phyloP scores from a whole-genome alignment of 2,113 vertebrate genomes.

The Rhynchomys soricoides region DNA sequence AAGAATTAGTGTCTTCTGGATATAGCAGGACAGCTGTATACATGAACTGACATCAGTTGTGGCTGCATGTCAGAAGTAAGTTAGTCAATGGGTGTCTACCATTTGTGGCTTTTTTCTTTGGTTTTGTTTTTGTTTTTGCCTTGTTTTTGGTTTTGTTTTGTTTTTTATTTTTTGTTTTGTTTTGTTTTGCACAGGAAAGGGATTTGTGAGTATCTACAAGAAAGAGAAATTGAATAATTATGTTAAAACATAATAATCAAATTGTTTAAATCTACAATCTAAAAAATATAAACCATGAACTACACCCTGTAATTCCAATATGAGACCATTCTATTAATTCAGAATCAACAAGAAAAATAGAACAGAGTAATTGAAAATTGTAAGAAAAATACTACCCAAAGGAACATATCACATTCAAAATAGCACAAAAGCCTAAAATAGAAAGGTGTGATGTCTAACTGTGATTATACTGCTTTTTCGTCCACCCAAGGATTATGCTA shows the following conservation, averaged over 20 bases:
- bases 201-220: not conserved
- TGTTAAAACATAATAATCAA: not conserved
- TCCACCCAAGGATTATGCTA: not conserved
- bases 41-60: not conserved
- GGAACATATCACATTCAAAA: not conserved
- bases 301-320: not conserved
- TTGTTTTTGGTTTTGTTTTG: no score
- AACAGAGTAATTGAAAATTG: not conserved
- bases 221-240: not conserved
- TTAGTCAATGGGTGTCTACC: not conserved
- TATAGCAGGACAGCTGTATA: not conserved
- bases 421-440: not conserved
- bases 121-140: no score
- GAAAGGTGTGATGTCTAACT: not conserved
- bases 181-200: not conserved
- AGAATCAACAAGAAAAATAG: not conserved
- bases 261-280: not conserved
- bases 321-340: not conserved
- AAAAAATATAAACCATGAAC: not conserved
- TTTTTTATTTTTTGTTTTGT: no score
- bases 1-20: not conserved
- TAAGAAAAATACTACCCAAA: not conserved
- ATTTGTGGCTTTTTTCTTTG: no score
- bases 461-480: not conserved
- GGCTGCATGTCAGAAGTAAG: no score